Base-by-base conservation (phyloP, 2,888 invertebrate species). In the Cataglyphis rosenhaueri region DNA sequence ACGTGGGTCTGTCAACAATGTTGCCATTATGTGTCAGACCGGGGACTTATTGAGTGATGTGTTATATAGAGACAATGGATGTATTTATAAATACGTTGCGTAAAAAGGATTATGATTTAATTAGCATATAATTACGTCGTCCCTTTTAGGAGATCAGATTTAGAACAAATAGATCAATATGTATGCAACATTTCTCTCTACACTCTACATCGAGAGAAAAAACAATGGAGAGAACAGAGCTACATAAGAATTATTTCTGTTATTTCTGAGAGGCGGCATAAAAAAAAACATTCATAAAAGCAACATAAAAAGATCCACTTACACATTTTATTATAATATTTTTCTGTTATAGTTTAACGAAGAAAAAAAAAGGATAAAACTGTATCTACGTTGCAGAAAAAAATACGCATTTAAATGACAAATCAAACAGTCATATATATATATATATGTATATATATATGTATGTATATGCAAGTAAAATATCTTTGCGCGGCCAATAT, bases 401-500 rank as follows among this genome's bases (percentile, higher is more conserved):
- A 52, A 29, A 59, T 12, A 18, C 1, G 59, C 21, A 79, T 79
- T 32, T 44, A 44, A 73, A 79, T 61, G 44, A 9, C 73, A 44
- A 73, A 73, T 79, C 21, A n/a, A 59, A 57, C 35, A 32, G 29
- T 44, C 57, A 35, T 15, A 38, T 15, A 35, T 25, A 25, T 25
- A 55, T 25, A 15, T 38, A 29, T 29, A 35, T 15, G 25, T 15
- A 35, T 25, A 25, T 25, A 25, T 10, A 9, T 35, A 55, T 25
- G 10, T 38, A 29, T 29, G 10, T 10, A 41, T 10, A 44, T 12
- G 15, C 29, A n/a, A 32, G 41, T 41, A 25, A 75, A 52, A 10
- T 65, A 75, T 65, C 66, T n/a, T 25, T 21, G 9, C 18, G 18
- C 12, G 15, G 10, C n/a, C 52, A 52, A 66, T 73, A 18, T 44